These are phyloP conservation scores for Macrocentrus cingulum DNA, from an alignment of 1,140 invertebrate genomes.

Conservation along the genomic window DNA sequence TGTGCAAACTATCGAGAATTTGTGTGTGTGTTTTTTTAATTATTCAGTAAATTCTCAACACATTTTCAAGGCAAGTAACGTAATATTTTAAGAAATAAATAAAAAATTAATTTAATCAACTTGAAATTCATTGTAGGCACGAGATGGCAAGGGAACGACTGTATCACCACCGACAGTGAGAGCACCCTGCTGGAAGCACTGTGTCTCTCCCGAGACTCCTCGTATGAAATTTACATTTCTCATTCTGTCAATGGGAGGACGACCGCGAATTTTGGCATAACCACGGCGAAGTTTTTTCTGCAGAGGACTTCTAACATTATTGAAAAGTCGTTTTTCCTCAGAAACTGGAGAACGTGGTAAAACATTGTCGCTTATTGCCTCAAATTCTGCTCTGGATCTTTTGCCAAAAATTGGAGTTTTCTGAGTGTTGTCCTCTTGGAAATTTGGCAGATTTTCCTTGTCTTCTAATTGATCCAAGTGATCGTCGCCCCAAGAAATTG, in stretches of 20 bases:
- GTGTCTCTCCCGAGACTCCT: constrained; percentile 36
- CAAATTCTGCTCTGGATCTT: constrained; percentile 22
- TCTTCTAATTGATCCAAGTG: background rate
- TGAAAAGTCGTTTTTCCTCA: background rate
- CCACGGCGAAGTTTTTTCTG: constrained; percentile 42
- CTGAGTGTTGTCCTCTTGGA: constrained; percentile 2
- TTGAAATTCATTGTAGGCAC: too few relatives aligned
- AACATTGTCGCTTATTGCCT: background rate
- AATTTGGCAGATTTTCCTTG: background rate
- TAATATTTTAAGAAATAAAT: too few relatives aligned
- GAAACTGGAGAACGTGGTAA: background rate
- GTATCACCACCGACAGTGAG: constrained; percentile 37
- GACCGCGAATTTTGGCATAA: constrained; percentile 37
- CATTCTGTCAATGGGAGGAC: constrained; percentile 43
- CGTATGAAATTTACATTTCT: constrained; percentile 14
- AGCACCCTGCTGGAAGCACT: constrained; percentile 42
- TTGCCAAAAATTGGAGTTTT: constrained; percentile 16
- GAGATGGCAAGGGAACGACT: constrained; percentile 36
- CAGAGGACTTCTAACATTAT: constrained; percentile 33
- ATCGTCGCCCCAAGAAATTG: constrained; percentile 9
- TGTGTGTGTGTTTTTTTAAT: too few relatives aligned
- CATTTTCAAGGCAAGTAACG: too few relatives aligned
- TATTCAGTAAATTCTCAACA: too few relatives aligned
- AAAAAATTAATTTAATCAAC: too few relatives aligned
- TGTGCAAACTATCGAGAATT: too few relatives aligned